Conservation (phyloP, 2,888 invertebrate genomes). For the Chorisops tibialis region DNA sequence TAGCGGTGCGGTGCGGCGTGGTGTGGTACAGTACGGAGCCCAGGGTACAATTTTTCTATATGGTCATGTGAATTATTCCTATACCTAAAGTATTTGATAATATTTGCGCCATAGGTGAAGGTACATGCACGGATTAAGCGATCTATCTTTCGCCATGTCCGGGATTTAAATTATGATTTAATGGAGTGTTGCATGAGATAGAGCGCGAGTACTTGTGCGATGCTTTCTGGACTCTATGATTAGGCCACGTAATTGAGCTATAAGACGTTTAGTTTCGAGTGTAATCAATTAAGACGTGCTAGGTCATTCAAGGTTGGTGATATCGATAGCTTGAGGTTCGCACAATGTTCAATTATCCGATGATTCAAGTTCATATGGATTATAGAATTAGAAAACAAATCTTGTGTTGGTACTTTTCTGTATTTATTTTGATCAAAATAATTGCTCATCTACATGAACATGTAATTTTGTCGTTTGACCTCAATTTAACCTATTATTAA, state of each 20-base stretch:
- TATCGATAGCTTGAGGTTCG: neutral
- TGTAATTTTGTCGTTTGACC: too few species aligned
- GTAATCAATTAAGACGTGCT: neutral
- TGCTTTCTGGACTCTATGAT: too few species aligned
- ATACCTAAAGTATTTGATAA: neutral
- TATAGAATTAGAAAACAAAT: too few species aligned
- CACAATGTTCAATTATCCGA: too few species aligned
- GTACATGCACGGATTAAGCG: conserved; percentile 14
- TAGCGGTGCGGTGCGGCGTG: neutral
- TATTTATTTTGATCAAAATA: too few species aligned
- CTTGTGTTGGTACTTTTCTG: too few species aligned
- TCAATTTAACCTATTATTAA: too few species aligned
- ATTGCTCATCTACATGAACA: too few species aligned
- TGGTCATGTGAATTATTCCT: conserved; percentile 24
- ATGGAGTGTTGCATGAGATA: neutral
- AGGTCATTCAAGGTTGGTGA: conserved; percentile 5
- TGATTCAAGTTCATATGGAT: too few species aligned
- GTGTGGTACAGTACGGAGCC: neutral
- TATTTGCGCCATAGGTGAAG: neutral
- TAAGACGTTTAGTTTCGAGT: neutral
- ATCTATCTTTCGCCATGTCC: conserved; percentile 13
- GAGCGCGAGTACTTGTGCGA: too few species aligned
- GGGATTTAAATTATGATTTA: conserved; percentile 14
- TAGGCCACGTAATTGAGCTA: too few species aligned
- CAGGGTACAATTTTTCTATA: neutral